These are phyloP conservation scores for Xenopus borealis DNA, from an alignment of 2,113 vertebrate species.

Conservation along the genomic window DNA sequence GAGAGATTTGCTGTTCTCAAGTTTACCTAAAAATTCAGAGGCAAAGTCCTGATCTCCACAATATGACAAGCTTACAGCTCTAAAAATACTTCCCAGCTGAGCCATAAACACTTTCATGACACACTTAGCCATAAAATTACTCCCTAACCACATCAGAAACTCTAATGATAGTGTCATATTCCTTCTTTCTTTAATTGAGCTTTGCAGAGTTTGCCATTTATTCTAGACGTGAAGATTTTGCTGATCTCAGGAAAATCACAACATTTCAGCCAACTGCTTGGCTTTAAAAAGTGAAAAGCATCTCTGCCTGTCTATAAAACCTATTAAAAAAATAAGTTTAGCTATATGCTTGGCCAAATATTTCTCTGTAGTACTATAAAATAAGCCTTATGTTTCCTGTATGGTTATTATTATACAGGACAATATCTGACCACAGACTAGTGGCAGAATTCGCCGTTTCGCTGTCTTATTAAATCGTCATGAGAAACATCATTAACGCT, in stretches of 20 bases:
- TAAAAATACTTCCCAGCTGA: constrained; percentile 39
- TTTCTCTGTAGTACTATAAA: constrained; percentile 25
- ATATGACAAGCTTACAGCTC: constrained; percentile 23
- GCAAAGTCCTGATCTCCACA: neutral
- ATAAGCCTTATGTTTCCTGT: neutral
- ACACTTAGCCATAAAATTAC: constrained; percentile 43
- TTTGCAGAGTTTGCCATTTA: constrained; percentile 34
- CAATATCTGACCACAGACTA: neutral
- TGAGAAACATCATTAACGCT: neutral
- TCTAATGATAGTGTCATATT: constrained; percentile 38
- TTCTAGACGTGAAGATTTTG: constrained; percentile 23
- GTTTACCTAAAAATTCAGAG: neutral
- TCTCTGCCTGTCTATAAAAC: constrained; percentile 25
- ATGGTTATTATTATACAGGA: neutral
- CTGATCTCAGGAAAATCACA: constrained; percentile 36
- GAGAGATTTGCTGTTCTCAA: neutral
- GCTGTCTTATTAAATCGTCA: neutral
- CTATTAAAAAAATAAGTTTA: neutral
- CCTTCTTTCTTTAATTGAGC: constrained; percentile 37
- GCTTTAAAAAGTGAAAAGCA: constrained; percentile 1
- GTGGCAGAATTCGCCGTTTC: neutral
- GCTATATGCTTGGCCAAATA: constrained; percentile 1
- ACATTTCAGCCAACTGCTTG: constrained; percentile 18
- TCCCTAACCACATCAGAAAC: constrained; percentile 38
- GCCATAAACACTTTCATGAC: constrained; percentile 41